Evolutionary conservation across 2,797 vertebrate species (phyloP).

Genomic region (Cirrhinus molitorella): DNA sequence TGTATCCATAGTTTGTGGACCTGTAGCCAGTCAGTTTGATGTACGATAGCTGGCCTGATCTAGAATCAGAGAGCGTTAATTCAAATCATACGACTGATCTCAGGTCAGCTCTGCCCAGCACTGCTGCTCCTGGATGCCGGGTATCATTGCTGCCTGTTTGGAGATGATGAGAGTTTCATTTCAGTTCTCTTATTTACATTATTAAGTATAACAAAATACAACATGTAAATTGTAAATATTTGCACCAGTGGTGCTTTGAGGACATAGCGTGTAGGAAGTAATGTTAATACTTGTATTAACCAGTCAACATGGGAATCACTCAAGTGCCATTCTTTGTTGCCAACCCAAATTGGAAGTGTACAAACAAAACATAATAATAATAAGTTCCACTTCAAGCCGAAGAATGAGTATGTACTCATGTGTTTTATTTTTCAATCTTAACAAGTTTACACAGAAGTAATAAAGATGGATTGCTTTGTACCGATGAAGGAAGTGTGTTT

Average conservation of each 20-base stretch:
- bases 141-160: slow-evolving; percentile 41
- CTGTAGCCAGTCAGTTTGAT: slow-evolving; percentile 53
- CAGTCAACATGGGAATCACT: slow-evolving; percentile 66
- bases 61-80: slow-evolving; percentile 15
- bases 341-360: slow-evolving; percentile 15
- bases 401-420: slow-evolving; percentile 54
- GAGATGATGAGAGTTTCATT: slow-evolving; percentile 32
- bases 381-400: slow-evolving; percentile 57
- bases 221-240: slow-evolving; percentile 72
- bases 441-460: slow-evolving; percentile 67
- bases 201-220: slow-evolving; percentile 48
- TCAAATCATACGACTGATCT: slow-evolving; percentile 31
- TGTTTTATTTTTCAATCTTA: slow-evolving; percentile 63
- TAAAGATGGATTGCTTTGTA: slow-evolving; percentile 68
- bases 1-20: slow-evolving; percentile 57
- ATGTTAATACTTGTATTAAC: slow-evolving; percentile 63
- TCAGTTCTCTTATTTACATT: slow-evolving; percentile 54
- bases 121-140: slow-evolving; percentile 6
- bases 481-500: slow-evolving; percentile 46
- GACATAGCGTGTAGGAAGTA: slow-evolving; percentile 52
- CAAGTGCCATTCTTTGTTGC: slow-evolving; percentile 68
- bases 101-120: slow-evolving; percentile 28
- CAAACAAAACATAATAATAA: slow-evolving; percentile 25
- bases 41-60: slow-evolving; percentile 22
- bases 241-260: slow-evolving; percentile 61